A percentile compares a stretch with the other conserved stretches of the same genome.
Evolutionary conservation across 2,113 vertebrate species (phyloP).

Genomic region (Proterorhinus semilunaris): DNA sequence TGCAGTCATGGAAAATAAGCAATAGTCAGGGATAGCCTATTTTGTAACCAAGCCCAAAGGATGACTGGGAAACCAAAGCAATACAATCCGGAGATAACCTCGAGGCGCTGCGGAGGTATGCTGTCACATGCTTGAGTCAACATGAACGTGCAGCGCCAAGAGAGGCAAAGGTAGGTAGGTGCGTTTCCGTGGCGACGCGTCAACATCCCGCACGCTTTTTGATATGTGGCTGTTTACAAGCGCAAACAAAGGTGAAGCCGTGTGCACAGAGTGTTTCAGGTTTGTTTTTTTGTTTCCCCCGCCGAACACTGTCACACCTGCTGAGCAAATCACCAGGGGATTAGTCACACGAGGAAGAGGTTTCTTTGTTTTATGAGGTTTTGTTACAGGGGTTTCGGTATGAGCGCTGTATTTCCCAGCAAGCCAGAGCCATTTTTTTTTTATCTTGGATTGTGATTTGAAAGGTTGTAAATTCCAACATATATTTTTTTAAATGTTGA

Average conservation of each 20-base stretch:
- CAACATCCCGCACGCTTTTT: conserved; percentile 43
- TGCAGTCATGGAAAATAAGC: neutral
- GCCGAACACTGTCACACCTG: conserved; percentile 7
- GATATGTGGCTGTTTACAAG: neutral
- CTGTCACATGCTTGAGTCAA: conserved; percentile 46
- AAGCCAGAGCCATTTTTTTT: neutral
- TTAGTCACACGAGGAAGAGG: neutral
- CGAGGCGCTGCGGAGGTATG: conserved; percentile 26
- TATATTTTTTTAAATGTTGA: too few species aligned
- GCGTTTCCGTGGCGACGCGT: conserved; percentile 57
- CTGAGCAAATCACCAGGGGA: conserved; percentile 11
- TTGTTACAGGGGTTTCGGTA: neutral
- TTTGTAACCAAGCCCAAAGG: conserved; percentile 5
- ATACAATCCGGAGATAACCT: conserved; percentile 31
- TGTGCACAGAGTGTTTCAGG: conserved; percentile 5
- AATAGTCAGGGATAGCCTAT: neutral
- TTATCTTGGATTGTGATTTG: too few species aligned
- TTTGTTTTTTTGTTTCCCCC: neutral
- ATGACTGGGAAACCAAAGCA: conserved; percentile 28
- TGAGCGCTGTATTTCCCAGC: neutral
- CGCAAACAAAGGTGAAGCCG: conserved; percentile 13
- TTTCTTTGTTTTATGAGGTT: neutral
- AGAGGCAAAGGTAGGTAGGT: conserved; percentile 26
- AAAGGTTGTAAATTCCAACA: too few species aligned
- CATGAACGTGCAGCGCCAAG: conserved; percentile 6